phyloP scores from a whole-genome alignment of 2,113 vertebrate genomes.

The Corvus hawaiiensis region DNA sequence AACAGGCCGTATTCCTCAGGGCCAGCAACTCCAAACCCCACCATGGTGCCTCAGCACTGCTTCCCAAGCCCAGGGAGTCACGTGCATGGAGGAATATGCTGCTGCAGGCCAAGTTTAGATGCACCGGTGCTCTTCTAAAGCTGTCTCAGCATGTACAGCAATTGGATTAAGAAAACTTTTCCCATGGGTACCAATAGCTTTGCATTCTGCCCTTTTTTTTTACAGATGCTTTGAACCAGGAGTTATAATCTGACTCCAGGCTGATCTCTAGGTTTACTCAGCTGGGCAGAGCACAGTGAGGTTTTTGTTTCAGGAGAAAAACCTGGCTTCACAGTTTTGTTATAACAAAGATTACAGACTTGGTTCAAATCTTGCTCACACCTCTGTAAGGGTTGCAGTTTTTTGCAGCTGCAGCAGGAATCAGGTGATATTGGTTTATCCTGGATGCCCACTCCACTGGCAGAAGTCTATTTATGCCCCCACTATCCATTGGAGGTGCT shows the following conservation, averaged over 20 bases:
- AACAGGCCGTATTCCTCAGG: background rate
- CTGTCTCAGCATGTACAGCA: background rate
- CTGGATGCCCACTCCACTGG: background rate
- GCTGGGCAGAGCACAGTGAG: background rate
- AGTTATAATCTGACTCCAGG: background rate
- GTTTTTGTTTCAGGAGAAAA: background rate
- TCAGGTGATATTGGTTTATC: background rate
- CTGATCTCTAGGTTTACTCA: background rate
- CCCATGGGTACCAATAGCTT: background rate
- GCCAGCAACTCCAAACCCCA: background rate
- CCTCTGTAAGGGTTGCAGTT: background rate
- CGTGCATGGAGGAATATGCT: background rate
- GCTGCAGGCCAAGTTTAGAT: background rate
- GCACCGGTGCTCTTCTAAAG: background rate
- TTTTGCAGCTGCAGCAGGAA: background rate
- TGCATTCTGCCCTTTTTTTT: background rate
- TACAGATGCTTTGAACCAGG: background rate
- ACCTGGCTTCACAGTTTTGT: background rate
- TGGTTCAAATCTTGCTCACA: background rate
- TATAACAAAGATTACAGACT: background rate
- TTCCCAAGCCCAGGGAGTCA: background rate
- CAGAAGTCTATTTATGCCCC: background rate
- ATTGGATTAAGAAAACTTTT: background rate
- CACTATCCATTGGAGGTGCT: background rate
- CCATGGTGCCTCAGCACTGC: rapidly evolving